These are phyloP conservation scores for Lagodon rhomboides DNA, from an alignment of 2,797 vertebrate species.

Conservation along the genomic window DNA sequence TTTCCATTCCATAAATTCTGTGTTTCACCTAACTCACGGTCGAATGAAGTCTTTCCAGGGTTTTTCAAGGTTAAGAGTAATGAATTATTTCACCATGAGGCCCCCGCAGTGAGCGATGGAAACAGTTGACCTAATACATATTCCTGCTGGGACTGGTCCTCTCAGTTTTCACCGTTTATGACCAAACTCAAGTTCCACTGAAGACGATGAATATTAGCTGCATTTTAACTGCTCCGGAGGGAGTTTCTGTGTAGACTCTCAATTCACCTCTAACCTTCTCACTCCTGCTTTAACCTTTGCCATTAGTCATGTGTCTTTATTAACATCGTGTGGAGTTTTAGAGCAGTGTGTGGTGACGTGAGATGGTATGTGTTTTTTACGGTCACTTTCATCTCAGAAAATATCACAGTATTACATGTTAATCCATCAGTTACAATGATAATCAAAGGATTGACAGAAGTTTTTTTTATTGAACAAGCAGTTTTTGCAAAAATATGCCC, in stretches of 20 bases:
- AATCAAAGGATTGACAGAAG: no score
- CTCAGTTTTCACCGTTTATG: constrained; percentile 46
- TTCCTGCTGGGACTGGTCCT: constrained; percentile 50
- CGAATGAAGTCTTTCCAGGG: constrained; percentile 42
- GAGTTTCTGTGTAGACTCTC: background rate
- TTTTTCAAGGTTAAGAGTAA: constrained; percentile 44
- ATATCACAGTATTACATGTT: no score
- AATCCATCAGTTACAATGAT: no score
- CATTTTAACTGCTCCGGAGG: constrained; percentile 5
- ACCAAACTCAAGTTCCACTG: constrained; percentile 21
- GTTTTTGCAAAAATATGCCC: no score
- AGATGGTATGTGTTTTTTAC: no score
- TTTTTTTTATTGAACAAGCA: no score
- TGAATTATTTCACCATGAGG: constrained; percentile 58
- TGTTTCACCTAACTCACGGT: constrained; percentile 28
- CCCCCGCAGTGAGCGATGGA: constrained; percentile 43
- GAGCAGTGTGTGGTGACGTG: no score
- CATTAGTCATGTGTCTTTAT: constrained; percentile 13
- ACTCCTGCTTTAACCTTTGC: constrained; percentile 5
- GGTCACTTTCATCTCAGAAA: no score
- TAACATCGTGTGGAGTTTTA: background rate
- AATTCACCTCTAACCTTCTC: constrained; percentile 20
- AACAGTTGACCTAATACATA: constrained; percentile 56
- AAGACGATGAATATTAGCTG: constrained; percentile 22
- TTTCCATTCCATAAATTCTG: constrained; percentile 55